Percentiles rank a stretch among this genome's conserved stretches.
Conservation (phyloP, 1,140 invertebrate species). For the Papilio dardanus region DNA sequence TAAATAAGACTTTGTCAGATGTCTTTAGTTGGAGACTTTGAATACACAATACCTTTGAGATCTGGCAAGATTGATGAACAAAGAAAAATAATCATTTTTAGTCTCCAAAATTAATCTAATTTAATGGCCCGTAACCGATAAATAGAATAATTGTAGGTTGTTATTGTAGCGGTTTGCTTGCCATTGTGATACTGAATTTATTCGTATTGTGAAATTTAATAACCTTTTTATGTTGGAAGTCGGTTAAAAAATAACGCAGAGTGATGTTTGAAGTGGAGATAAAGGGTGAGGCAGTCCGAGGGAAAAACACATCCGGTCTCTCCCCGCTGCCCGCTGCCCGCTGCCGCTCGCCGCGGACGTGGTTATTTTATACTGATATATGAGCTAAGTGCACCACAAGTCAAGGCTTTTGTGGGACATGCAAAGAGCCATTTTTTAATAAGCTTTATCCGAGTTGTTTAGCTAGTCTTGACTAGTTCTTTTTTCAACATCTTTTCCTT, state of each 20-base stretch:
- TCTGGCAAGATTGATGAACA: neutral
- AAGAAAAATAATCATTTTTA: neutral
- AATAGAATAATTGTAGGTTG: no score
- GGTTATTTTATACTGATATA: neutral
- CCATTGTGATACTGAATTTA: no score
- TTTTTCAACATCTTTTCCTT: neutral
- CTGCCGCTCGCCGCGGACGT: neutral
- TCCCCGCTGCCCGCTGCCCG: neutral
- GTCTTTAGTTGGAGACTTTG: neutral
- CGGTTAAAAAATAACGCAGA: neutral
- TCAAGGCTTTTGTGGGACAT: neutral
- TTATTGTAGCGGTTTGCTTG: no score
- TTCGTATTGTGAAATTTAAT: no score
- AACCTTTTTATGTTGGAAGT: no score
- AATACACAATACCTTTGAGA: neutral
- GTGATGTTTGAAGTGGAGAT: neutral
- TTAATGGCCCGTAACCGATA: no score
- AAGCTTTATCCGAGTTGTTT: no score
- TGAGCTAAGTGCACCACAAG: neutral
- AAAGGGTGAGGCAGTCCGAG: neutral
- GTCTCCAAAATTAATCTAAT: neutral
- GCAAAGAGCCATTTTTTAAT: neutral
- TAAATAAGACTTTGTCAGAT: neutral
- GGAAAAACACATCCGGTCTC: slow-evolving; percentile 2
- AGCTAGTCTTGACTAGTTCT: neutral